Conservation (phyloP, 2,113 vertebrate genomes). For the Mastomys natalensis region DNA sequence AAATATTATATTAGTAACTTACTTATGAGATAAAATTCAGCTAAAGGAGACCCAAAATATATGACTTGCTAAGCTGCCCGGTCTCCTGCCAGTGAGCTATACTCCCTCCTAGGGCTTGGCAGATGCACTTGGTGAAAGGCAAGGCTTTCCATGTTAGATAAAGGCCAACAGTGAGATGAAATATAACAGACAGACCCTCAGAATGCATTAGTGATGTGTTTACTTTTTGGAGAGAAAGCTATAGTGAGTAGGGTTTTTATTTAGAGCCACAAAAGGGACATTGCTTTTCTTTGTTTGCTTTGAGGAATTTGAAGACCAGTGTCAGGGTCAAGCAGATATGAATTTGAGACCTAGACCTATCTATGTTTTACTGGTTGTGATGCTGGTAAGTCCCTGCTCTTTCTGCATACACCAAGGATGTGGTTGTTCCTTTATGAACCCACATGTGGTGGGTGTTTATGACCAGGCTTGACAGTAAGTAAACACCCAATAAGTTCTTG, state of each 20-base stretch:
- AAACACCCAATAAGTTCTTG: neutral
- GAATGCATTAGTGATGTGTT: neutral
- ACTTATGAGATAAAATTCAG: neutral
- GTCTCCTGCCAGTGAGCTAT: neutral
- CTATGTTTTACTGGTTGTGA: neutral
- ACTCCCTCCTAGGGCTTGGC: neutral
- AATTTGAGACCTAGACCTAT: constrained; percentile 36
- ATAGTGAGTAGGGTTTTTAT: constrained; percentile 2
- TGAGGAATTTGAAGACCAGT: neutral
- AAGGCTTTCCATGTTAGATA: neutral
- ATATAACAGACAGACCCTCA: neutral
- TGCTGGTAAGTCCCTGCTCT: neutral
- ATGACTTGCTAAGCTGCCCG: neutral
- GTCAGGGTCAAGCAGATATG: neutral
- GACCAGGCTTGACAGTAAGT: neutral
- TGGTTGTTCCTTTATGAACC: neutral
- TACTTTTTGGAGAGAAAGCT: neutral
- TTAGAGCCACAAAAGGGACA: neutral
- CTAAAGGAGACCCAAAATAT: neutral
- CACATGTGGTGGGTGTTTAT: constrained; percentile 19
- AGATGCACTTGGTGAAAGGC: neutral
- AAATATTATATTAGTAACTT: constrained; percentile 36
- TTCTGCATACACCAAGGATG: neutral
- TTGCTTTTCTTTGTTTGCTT: constrained; percentile 26
- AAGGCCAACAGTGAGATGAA: neutral